Evolutionary conservation across 2,113 vertebrate species (phyloP), one percentile per base, ranked within the genome.

Genomic region (Sterna hirundo): DNA sequence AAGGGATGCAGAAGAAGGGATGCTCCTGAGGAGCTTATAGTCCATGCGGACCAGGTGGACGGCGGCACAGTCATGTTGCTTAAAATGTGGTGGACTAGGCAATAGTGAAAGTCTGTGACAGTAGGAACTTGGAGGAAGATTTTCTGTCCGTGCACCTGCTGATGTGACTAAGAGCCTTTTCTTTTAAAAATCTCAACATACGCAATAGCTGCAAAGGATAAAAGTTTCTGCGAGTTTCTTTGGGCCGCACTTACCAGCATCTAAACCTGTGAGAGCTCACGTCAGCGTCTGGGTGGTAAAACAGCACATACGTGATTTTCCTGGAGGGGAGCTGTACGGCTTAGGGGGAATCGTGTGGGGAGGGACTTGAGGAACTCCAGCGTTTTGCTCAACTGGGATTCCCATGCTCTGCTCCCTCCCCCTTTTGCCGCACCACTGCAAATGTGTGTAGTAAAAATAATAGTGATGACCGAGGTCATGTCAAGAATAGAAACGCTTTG

Each of bases 221-320:
- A 80, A 86, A 70, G 13, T 21, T 13, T 75, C 30, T 29, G 26
- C 16, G 71, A 55, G 44, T 52, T 90, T 85, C 38, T 80, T 34
- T 88, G 68, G 62, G 86, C 36, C 77, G 40, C 30, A 15, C 52
- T 68, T 78, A 25, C 14, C 14, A 75, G 22, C 54, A 49, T 34
- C 54, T 88, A 70, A 93, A 88, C 49, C 58, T 16, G 3, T 40
- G 58, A 80, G 77, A 70, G 51, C 42, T 92, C 51, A 13, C 30
- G 84, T 90, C 69, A 75, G n/a, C 38, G 94, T 89, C 77, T 89
- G 83, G 85, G 55, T 78, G 80, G 71, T 86, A 86, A 86, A 79
- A 49, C 15, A 83, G 40, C 58, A 61, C 15, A 23, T 29, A 44
- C 0, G 0, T 58, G 71, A 52, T 82, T 94, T 96, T 96, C 74